These are phyloP conservation scores for Ooceraea biroi DNA, from an alignment of 1,140 invertebrate genomes.

Conservation along the genomic window DNA sequence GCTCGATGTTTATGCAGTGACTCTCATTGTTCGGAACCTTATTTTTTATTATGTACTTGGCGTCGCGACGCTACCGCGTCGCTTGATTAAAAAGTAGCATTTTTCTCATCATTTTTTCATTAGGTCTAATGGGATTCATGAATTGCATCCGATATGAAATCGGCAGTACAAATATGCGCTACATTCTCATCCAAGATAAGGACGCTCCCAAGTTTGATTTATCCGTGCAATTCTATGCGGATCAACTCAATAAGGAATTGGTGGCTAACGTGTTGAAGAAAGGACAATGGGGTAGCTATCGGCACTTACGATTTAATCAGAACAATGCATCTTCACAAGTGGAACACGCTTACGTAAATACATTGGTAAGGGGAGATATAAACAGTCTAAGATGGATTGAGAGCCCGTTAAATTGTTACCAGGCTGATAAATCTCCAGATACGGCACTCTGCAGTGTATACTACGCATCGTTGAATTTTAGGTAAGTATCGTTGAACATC, in stretches of 20 bases:
- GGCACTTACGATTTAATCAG: constrained; percentile 91
- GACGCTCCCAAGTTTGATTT: constrained; percentile 89
- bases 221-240: constrained; percentile 88
- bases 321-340: constrained; percentile 89
- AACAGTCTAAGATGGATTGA: constrained; percentile 98
- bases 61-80: too few species aligned
- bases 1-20: too few species aligned
- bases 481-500: constrained; percentile 68
- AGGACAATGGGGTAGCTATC: constrained; percentile 93
- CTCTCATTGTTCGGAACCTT: too few species aligned
- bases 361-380: constrained; percentile 95
- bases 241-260: constrained; percentile 92
- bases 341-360: constrained; percentile 97
- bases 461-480: constrained; percentile 97
- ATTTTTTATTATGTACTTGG: too few species aligned
- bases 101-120: not conserved
- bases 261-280: constrained; percentile 93
- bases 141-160: constrained; percentile 95
- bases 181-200: constrained; percentile 89
- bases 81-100: too few species aligned
- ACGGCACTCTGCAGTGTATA: too few species aligned
- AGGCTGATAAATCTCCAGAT: constrained; percentile 91
- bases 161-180: constrained; percentile 91
- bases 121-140: constrained; percentile 94
- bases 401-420: constrained; percentile 90